Evolutionary conservation across 1,140 invertebrate genomes (phyloP).

Genomic region (Pseudomyrmex concolor): DNA sequence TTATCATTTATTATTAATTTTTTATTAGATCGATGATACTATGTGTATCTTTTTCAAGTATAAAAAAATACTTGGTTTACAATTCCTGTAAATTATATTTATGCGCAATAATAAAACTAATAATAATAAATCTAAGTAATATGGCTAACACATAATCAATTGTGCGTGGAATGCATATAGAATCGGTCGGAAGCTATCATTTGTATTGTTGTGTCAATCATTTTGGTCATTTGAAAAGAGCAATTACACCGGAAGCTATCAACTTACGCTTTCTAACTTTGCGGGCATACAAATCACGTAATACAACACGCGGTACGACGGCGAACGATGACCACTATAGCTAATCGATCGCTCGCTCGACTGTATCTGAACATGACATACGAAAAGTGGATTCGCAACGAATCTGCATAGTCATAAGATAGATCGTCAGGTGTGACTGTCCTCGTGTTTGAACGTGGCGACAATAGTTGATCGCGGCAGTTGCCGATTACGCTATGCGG

Average conservation of each 20-base stretch:
- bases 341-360: conserved; percentile 62
- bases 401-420: conserved; percentile 34
- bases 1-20: no score
- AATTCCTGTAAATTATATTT: no score
- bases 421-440: conserved; percentile 14
- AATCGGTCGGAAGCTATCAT: not conserved
- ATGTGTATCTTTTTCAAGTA: no score
- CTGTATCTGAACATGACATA: conserved; percentile 21
- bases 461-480: conserved; percentile 27
- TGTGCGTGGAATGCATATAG: not conserved
- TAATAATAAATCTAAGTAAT: no score
- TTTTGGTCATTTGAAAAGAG: conserved; percentile 8
- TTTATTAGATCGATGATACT: no score
- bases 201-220: conserved; percentile 1
- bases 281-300: conserved; percentile 75
- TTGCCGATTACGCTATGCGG: not conserved
- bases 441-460: conserved; percentile 26
- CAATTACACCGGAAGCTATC: conserved; percentile 27
- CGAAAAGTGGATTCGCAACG: conserved; percentile 40
- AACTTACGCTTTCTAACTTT: conserved; percentile 1
- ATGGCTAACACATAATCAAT: no score
- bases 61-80: no score
- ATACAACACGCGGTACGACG: conserved; percentile 40
- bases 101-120: no score
- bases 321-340: conserved; percentile 59